Conservation (phyloP, 2,888 invertebrate genomes). For the Stenolophus ochropezus region DNA sequence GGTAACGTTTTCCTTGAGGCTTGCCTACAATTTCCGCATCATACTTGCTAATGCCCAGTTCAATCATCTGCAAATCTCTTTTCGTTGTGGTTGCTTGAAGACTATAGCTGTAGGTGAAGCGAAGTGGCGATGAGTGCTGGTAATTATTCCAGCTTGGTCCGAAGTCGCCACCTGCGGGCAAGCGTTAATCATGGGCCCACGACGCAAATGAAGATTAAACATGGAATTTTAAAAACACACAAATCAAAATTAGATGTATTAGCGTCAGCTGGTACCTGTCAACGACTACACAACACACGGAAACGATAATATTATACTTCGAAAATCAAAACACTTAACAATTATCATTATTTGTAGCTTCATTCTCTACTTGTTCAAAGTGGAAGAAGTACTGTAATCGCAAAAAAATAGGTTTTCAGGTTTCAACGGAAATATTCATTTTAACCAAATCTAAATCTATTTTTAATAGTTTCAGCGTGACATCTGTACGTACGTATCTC, state of each 20-base stretch:
- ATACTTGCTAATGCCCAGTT: constrained; percentile 49
- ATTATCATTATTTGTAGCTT: too few species aligned
- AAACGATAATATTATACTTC: neutral
- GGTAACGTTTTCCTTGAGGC: neutral
- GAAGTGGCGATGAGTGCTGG: constrained; percentile 28
- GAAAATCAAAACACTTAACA: too few species aligned
- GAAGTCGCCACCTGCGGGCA: constrained; percentile 44
- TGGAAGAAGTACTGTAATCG: too few species aligned
- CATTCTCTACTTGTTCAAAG: too few species aligned
- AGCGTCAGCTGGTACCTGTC: constrained; percentile 46
- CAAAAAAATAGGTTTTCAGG: too few species aligned
- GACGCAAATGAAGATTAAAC: constrained; percentile 59
- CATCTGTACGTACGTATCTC: too few species aligned
- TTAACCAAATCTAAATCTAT: too few species aligned
- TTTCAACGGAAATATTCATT: too few species aligned
- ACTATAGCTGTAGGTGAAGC: neutral
- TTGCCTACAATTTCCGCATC: constrained; percentile 4
- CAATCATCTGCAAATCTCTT: constrained; percentile 49
- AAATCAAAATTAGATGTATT: constrained; percentile 58
- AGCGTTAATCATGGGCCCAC: constrained; percentile 38
- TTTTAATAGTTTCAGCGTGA: too few species aligned
- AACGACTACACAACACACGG: neutral
- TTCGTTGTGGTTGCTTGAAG: neutral
- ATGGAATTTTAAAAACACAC: constrained; percentile 58
- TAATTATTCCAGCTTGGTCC: constrained; percentile 16